These are phyloP conservation scores for Morpho helenor DNA, from an alignment of 2,888 invertebrate species.

Conservation along the genomic window DNA sequence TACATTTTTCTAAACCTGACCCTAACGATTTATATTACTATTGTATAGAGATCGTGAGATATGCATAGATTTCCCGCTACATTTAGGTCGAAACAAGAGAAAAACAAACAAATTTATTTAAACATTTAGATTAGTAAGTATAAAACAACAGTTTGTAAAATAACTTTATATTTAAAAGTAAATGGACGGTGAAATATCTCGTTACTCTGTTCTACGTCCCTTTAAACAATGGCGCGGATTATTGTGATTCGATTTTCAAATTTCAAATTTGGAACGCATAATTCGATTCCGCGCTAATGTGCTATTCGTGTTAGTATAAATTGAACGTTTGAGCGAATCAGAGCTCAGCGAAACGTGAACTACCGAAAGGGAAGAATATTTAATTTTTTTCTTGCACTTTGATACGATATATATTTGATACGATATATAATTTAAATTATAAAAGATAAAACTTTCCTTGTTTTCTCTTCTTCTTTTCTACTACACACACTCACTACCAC, in stretches of 20 bases:
- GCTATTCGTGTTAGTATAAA: constrained; percentile 62
- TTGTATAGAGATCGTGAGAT: too few relatives aligned
- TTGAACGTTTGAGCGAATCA: constrained; percentile 60
- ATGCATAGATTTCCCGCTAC: too few relatives aligned
- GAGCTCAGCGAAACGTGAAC: constrained; percentile 47
- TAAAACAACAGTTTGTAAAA: neutral
- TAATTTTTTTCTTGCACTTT: constrained; percentile 22
- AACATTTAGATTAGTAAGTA: neutral
- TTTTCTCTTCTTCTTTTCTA: too few relatives aligned
- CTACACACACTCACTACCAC: too few relatives aligned
- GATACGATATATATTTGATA: too few relatives aligned
- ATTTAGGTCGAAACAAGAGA: too few relatives aligned
- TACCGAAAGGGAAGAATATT: constrained; percentile 37
- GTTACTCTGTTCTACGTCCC: constrained; percentile 33
- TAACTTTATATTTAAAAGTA: neutral
- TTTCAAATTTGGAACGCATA: constrained; percentile 61
- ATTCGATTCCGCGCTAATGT: constrained; percentile 69
- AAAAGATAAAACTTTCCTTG: too few relatives aligned
- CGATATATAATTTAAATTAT: too few relatives aligned
- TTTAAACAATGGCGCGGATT: constrained; percentile 48
- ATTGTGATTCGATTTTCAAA: constrained; percentile 62
- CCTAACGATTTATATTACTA: too few relatives aligned
- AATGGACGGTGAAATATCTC: constrained; percentile 18
- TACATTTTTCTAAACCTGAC: too few relatives aligned
- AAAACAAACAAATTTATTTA: too few relatives aligned